These are phyloP conservation scores for Schizothorax lantsangensis DNA, from an alignment of 2,797 vertebrate species.

Conservation along the genomic window DNA sequence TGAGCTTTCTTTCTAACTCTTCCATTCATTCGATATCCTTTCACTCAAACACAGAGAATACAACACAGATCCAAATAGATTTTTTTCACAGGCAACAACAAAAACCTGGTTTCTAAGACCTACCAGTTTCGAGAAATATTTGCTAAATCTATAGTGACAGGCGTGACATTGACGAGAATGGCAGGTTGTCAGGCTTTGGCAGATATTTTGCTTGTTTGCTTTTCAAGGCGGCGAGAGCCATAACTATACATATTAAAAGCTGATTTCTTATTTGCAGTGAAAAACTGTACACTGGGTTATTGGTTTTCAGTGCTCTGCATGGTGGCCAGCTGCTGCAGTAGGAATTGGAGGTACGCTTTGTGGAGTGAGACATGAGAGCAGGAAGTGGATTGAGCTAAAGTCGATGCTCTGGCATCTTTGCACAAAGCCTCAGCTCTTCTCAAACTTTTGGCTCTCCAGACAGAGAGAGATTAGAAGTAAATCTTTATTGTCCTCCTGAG, in stretches of 20 bases:
- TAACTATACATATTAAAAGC: slow-evolving; percentile 49
- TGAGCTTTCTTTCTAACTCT: slow-evolving; percentile 37
- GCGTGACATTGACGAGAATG: slow-evolving; percentile 57
- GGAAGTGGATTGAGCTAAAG: slow-evolving; percentile 45
- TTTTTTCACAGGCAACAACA: slow-evolving; percentile 54
- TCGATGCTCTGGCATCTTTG: slow-evolving; percentile 38
- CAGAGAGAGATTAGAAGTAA: slow-evolving; percentile 33
- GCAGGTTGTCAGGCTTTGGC: slow-evolving; percentile 57
- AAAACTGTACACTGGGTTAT: slow-evolving; percentile 33
- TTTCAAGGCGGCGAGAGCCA: slow-evolving; percentile 46
- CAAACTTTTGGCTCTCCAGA: slow-evolving; percentile 24
- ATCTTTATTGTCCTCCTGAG: slow-evolving; percentile 9
- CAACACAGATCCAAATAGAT: slow-evolving; percentile 43
- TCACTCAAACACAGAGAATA: slow-evolving; percentile 24
- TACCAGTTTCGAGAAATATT: slow-evolving; percentile 53
- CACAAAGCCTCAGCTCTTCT: slow-evolving; percentile 27
- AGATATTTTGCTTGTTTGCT: slow-evolving; percentile 50
- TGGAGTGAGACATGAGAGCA: slow-evolving; percentile 27
- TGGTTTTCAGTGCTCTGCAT: slow-evolving; percentile 9
- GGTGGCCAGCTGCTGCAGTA: slow-evolving; percentile 19
- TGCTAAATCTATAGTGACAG: slow-evolving; percentile 61
- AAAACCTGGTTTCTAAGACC: slow-evolving; percentile 54
- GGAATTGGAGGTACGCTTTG: slow-evolving; percentile 10
- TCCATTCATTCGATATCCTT: slow-evolving; percentile 26
- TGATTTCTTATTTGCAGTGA: slow-evolving; percentile 36